These are phyloP conservation scores for Philhelius pedissequus DNA, from an alignment of 2,888 invertebrate genomes.

Conservation along the genomic window DNA sequence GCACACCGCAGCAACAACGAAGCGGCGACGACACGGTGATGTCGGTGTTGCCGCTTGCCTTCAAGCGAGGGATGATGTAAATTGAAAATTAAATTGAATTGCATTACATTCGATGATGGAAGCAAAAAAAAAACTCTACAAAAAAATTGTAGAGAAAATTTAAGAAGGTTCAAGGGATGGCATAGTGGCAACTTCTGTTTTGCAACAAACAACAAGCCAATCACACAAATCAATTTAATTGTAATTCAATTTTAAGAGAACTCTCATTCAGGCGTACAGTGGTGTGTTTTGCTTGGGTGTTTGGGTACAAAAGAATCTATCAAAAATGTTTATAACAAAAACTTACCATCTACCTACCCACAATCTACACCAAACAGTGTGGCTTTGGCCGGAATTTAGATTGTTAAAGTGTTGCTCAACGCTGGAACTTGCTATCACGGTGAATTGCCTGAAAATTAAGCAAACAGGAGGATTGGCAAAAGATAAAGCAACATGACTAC, in stretches of 20 bases:
- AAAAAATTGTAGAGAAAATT: background rate
- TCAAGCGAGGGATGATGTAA: constrained; percentile 62
- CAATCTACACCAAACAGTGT: too few species aligned
- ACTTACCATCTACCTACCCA: too few species aligned
- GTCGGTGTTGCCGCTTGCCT: constrained; percentile 29
- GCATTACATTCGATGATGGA: constrained; percentile 54
- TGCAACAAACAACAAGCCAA: constrained; percentile 68
- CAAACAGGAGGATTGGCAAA: too few species aligned
- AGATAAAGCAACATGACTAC: too few species aligned
- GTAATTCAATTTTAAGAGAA: constrained; percentile 57
- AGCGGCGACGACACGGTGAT: background rate
- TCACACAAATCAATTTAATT: constrained; percentile 69
- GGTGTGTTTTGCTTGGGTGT: background rate
- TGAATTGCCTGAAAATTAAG: too few species aligned
- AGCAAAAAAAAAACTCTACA: background rate
- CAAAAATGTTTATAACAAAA: too few species aligned
- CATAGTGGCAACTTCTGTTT: constrained; percentile 53
- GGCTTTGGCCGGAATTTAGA: too few species aligned
- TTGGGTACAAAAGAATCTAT: background rate
- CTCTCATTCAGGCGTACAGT: background rate
- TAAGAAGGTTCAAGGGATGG: background rate
- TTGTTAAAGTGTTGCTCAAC: too few species aligned
- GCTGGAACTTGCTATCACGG: too few species aligned
- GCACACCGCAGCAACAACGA: background rate
- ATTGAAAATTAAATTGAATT: constrained; percentile 69